Evolutionary conservation across 1,140 invertebrate species (phyloP), one percentile per base, ranked within the genome.

Genomic region (Gonioctena quinquepunctata): DNA sequence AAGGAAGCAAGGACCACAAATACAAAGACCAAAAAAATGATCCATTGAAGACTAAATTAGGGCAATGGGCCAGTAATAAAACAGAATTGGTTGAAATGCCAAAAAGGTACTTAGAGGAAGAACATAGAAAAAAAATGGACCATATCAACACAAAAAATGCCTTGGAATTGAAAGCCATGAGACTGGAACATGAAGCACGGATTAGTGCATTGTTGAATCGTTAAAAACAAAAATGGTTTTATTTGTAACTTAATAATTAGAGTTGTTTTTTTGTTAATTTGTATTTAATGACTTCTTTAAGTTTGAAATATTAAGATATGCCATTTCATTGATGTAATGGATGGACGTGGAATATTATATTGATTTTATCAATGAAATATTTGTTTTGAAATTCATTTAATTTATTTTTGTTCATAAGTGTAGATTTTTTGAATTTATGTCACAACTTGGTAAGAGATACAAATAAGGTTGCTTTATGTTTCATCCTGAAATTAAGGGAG

Each of bases 211-310:
- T n/a, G 8, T 42, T 42, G 8, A 42, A n/a, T n/a, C n/a, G n/a
- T n/a, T n/a, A 42, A n/a, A 54, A 18, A 18, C 60, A 52, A 52
- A 54, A 54, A 54, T n/a, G 50, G 18, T 54, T 54, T 42, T 42
- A n/a, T n/a, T n/a, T n/a, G n/a, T n/a, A n/a, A 42, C 28, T 42
- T n/a, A n/a, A 42, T n/a, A 42, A 42, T 11, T 42, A 42, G 28
- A n/a, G 28, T 42, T 42, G 28, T 42, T 42, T 42, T 42, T n/a
- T n/a, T n/a, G n/a, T n/a, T n/a, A n/a, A n/a, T n/a, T n/a, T n/a
- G n/a, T n/a, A n/a, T n/a, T n/a, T n/a, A n/a, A n/a, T n/a, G n/a
- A n/a, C n/a, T n/a, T n/a, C n/a, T n/a, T n/a, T n/a, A n/a, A n/a
- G n/a, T n/a, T n/a, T n/a, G n/a, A n/a, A n/a, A n/a, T n/a, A n/a